phyloP scores from a whole-genome alignment of 1,140 invertebrate genomes.

The Dreissena rostriformis region DNA sequence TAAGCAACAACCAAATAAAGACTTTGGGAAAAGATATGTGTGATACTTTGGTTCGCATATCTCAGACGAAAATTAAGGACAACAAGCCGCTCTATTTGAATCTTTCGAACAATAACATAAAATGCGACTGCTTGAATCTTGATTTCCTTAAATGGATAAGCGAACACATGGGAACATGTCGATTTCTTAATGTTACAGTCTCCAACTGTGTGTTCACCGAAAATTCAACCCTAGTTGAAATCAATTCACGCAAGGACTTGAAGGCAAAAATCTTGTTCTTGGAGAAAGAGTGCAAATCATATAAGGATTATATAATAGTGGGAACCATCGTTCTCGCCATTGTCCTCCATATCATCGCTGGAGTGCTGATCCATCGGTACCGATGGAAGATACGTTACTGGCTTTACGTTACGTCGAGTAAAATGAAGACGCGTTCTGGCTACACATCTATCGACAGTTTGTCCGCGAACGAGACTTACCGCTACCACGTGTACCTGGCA shows the following conservation, averaged over 20 bases:
- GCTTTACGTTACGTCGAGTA: conserved; percentile 28
- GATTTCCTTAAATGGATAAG: conserved; percentile 40
- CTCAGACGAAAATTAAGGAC: background rate
- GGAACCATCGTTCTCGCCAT: background rate
- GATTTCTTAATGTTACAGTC: conserved; percentile 8
- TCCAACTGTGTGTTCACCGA: conserved; percentile 8
- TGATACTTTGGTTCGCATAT: background rate
- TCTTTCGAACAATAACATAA: conserved; percentile 1
- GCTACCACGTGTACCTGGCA: conserved; percentile 16
- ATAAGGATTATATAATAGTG: background rate
- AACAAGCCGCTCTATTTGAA: conserved; percentile 1
- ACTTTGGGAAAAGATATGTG: background rate
- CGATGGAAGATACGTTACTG: conserved; percentile 41
- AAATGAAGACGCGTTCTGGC: background rate
- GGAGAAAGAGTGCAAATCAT: conserved; percentile 9
- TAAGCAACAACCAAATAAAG: conserved; percentile 12
- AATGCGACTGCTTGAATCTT: conserved; percentile 23
- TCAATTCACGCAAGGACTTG: background rate
- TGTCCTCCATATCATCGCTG: conserved; percentile 9
- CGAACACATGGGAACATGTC: conserved; percentile 15
- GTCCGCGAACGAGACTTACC: background rate
- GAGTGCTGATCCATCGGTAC: background rate
- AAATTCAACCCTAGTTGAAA: background rate
- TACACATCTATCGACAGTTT: background rate
- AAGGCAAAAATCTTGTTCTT: background rate